A percentile compares a stretch with the other conserved stretches of the same genome.
These are phyloP conservation scores for Yasuhikotakia modesta DNA, from an alignment of 2,797 vertebrate species.

Conservation along the genomic window DNA sequence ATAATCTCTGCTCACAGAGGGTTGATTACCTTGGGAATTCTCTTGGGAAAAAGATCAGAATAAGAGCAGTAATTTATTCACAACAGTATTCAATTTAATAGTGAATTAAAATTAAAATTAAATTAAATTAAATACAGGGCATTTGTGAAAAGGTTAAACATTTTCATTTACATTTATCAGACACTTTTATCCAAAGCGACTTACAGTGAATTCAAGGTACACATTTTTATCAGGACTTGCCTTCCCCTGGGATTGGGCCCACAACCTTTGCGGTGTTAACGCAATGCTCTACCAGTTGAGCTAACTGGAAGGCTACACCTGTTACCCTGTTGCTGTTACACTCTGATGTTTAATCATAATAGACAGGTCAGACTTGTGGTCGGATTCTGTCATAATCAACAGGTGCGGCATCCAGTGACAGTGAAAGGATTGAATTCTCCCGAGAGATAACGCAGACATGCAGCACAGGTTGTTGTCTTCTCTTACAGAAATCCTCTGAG, in stretches of 20 bases:
- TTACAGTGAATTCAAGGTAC: too few species aligned
- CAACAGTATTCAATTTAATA: not conserved
- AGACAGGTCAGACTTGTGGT: constrained; percentile 11
- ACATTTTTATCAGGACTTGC: too few species aligned
- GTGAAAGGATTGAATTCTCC: constrained; percentile 40
- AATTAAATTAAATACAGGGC: too few species aligned
- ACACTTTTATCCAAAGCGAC: too few species aligned
- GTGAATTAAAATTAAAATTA: too few species aligned
- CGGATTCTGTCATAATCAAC: constrained; percentile 40
- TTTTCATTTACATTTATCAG: too few species aligned
- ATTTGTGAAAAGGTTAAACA: constrained; percentile 12
- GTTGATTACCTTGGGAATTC: not conserved
- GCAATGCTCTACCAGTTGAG: too few species aligned
- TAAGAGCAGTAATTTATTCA: not conserved
- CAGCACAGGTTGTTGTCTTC: constrained; percentile 53
- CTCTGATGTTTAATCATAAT: constrained; percentile 9
- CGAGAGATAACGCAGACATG: too few species aligned
- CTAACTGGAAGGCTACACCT: too few species aligned
- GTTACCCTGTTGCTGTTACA: too few species aligned
- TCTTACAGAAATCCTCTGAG: constrained; percentile 42
- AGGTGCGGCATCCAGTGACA: constrained; percentile 35
- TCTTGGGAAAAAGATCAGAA: not conserved
- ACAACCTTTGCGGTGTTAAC: too few species aligned
- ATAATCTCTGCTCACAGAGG: constrained; percentile 7
- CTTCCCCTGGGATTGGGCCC: too few species aligned